These are phyloP conservation scores for Psix sp. DNA, from an alignment of 1,140 invertebrate genomes.

Conservation along the genomic window DNA sequence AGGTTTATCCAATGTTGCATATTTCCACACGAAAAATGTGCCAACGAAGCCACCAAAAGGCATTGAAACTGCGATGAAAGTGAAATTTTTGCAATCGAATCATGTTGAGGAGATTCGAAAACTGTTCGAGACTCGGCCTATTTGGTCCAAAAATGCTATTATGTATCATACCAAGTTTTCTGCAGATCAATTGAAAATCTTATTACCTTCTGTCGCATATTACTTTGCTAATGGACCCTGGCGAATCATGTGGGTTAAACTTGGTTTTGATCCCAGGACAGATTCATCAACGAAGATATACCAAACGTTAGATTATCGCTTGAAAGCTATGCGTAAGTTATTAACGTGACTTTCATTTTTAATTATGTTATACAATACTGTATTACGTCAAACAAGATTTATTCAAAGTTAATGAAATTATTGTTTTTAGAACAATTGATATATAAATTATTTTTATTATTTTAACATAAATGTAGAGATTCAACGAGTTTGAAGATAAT, in stretches of 20 bases:
- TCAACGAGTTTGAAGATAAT: no score
- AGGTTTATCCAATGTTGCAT: conserved; percentile 78
- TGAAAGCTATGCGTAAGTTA: conserved; percentile 81
- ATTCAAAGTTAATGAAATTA: no score
- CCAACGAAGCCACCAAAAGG: conserved; percentile 77
- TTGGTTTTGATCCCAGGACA: conserved; percentile 91
- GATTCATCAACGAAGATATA: conserved; percentile 87
- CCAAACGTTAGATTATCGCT: conserved; percentile 91
- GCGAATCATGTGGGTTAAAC: conserved; percentile 89
- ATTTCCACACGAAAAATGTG: conserved; percentile 77
- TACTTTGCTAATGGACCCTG: conserved; percentile 93
- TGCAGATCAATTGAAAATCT: conserved; percentile 83
- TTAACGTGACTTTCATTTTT: conserved; percentile 1
- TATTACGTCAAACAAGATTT: no score
- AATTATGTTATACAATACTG: no score
- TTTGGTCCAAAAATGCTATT: conserved; percentile 90
- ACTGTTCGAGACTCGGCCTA: conserved; percentile 87
- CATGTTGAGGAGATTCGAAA: conserved; percentile 77
- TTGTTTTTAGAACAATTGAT: no score
- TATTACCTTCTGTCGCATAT: conserved; percentile 89
- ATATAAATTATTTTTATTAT: no score
- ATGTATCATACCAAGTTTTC: conserved; percentile 81
- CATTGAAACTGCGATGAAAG: conserved; percentile 75
- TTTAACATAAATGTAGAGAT: no score
- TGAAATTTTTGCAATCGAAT: conserved; percentile 75